These are phyloP conservation scores for Etheostoma perlongum DNA, from an alignment of 2,797 vertebrate species.

Conservation along the genomic window DNA sequence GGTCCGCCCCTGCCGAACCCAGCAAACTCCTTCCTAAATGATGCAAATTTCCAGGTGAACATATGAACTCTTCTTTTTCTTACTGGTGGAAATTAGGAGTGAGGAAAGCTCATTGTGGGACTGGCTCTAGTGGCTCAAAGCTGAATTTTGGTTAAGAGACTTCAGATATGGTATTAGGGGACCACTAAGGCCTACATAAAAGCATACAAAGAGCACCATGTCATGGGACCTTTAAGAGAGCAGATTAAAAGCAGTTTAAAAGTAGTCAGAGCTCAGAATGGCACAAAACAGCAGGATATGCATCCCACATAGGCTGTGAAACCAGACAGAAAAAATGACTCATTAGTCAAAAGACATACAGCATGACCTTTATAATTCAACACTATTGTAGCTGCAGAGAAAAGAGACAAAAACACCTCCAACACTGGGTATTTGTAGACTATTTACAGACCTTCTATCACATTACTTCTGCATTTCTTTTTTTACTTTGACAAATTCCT, in stretches of 20 bases:
- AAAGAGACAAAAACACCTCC: neutral
- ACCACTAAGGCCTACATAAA: too few relatives aligned
- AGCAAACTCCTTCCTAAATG: constrained; percentile 46
- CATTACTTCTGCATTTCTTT: neutral
- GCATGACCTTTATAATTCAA: neutral
- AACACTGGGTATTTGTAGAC: neutral
- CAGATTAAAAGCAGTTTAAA: too few relatives aligned
- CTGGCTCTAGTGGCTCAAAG: too few relatives aligned
- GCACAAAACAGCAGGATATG: neutral
- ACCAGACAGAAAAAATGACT: constrained; percentile 17
- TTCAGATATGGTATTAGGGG: too few relatives aligned
- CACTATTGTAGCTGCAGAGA: neutral
- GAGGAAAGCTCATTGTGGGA: too few relatives aligned
- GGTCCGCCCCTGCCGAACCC: constrained; percentile 57
- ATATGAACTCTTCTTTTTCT: neutral
- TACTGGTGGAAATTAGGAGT: too few relatives aligned
- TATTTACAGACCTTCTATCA: neutral
- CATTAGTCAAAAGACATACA: neutral
- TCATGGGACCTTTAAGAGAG: too few relatives aligned
- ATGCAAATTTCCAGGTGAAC: constrained; percentile 55
- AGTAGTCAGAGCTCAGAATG: neutral
- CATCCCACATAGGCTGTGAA: neutral
- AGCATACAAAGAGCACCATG: too few relatives aligned
- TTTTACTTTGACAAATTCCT: too few relatives aligned
- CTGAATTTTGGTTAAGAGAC: too few relatives aligned